phyloP scores from a whole-genome alignment of 2,888 invertebrate genomes.

The Encarsia formosa region DNA sequence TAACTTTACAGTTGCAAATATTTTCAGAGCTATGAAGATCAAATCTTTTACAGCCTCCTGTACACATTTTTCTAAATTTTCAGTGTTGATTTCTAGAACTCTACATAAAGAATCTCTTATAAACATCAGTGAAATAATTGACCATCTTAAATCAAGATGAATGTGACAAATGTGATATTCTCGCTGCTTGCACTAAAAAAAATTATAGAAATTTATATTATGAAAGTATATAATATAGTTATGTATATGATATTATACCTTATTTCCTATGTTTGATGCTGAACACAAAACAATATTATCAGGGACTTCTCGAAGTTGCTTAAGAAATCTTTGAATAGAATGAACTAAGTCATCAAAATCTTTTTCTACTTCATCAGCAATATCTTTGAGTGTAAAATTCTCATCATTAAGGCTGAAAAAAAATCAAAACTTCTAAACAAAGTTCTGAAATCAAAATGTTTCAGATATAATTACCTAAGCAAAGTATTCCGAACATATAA shows the following conservation, averaged over 20 bases:
- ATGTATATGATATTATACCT: conserved; percentile 37
- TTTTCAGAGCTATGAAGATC: conserved; percentile 43
- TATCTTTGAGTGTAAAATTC: conserved; percentile 29
- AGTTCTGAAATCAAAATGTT: background rate
- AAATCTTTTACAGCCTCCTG: conserved; percentile 44
- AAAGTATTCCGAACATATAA: conserved; percentile 38
- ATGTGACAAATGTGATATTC: conserved; percentile 54
- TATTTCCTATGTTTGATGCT: conserved; percentile 48
- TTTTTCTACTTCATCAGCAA: conserved; percentile 35
- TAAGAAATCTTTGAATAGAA: conserved; percentile 37
- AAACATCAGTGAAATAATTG: conserved; percentile 44
- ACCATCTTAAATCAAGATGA: conserved; percentile 54
- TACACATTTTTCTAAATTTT: conserved; percentile 36
- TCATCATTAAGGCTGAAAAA: conserved; percentile 38
- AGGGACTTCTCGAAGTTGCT: conserved; percentile 42
- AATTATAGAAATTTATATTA: conserved; percentile 13
- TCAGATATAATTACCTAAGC: conserved; percentile 32
- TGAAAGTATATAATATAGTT: conserved; percentile 3
- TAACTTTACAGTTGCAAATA: conserved; percentile 48
- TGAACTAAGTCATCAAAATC: conserved; percentile 37
- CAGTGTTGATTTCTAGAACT: conserved; percentile 32
- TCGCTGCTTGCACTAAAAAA: conserved; percentile 49
- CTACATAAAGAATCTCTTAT: conserved; percentile 32
- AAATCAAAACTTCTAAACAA: background rate
- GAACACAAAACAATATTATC: conserved; percentile 49